Evolutionary conservation across 2,113 vertebrate species (phyloP).

Genomic region (Dinomys branickii): DNA sequence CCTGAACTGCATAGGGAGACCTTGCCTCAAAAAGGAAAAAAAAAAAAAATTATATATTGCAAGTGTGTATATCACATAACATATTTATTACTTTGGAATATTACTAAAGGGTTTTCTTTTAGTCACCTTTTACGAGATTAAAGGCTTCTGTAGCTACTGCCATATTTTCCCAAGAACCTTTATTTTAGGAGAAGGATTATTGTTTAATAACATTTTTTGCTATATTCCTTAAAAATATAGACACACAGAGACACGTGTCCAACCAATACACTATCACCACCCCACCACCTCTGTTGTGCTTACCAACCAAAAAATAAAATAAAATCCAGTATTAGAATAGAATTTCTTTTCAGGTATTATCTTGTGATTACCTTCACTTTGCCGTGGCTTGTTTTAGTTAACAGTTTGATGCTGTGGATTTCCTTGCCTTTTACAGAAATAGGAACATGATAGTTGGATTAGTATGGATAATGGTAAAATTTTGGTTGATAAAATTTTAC

Average conservation of each 20-base stretch:
- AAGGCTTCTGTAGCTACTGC: neutral
- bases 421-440: neutral
- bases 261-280: neutral
- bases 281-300: too few species aligned
- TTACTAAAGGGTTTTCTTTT: conserved; percentile 33
- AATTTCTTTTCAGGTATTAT: neutral
- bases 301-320: neutral
- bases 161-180: neutral
- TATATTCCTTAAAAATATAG: conserved; percentile 3
- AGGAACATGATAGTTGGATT: neutral
- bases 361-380: conserved; percentile 40
- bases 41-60: conserved; percentile 29
- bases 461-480: neutral
- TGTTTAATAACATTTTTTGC: neutral
- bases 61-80: neutral
- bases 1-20: too few species aligned
- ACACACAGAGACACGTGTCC: neutral
- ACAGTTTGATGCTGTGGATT: conserved; percentile 47
- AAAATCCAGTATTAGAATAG: neutral
- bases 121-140: neutral
- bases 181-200: neutral
- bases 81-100: conserved; percentile 53
- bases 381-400: neutral
- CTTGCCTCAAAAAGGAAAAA: too few species aligned
- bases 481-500: conserved; percentile 5